Evolutionary conservation across 2,888 invertebrate genomes (phyloP).

Genomic region (Trissolcus brochymenae): DNA sequence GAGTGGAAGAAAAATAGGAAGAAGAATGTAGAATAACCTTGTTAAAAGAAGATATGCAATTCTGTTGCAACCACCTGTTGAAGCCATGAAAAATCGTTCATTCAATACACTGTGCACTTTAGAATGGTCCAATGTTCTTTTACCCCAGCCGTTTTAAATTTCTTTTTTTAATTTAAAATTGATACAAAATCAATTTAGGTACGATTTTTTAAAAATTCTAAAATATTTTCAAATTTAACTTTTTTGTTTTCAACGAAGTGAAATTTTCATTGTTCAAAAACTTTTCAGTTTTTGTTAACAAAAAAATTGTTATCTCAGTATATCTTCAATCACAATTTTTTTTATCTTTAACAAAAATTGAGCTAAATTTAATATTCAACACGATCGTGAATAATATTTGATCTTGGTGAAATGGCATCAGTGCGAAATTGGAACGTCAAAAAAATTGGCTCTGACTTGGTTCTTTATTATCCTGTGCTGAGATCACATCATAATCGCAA

Average conservation of each 20-base stretch:
- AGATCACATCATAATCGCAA: conserved; percentile 48
- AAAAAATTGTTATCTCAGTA: too few species aligned
- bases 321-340: too few species aligned
- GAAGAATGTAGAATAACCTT: conserved; percentile 54
- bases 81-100: conserved; percentile 57
- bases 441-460: conserved; percentile 17
- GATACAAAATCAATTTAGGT: too few species aligned
- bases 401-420: conserved; percentile 14
- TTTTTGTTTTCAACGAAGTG: too few species aligned
- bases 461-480: conserved; percentile 35
- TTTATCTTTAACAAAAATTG: too few species aligned
- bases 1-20: conserved; percentile 51
- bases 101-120: conserved; percentile 52
- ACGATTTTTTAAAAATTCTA: background rate
- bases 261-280: background rate
- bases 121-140: conserved; percentile 34
- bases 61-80: conserved; percentile 59
- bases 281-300: too few species aligned
- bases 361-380: conserved; percentile 1
- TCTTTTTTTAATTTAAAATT: conserved; percentile 9
- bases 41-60: conserved; percentile 57
- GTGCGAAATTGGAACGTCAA: conserved; percentile 37
- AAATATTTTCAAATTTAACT: background rate
- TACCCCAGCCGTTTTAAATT: conserved; percentile 29
- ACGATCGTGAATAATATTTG: conserved; percentile 2